Evolutionary conservation across 2,113 vertebrate genomes (phyloP), one percentile per base, ranked within the genome.

Genomic region (Carettochelys insculpta): DNA sequence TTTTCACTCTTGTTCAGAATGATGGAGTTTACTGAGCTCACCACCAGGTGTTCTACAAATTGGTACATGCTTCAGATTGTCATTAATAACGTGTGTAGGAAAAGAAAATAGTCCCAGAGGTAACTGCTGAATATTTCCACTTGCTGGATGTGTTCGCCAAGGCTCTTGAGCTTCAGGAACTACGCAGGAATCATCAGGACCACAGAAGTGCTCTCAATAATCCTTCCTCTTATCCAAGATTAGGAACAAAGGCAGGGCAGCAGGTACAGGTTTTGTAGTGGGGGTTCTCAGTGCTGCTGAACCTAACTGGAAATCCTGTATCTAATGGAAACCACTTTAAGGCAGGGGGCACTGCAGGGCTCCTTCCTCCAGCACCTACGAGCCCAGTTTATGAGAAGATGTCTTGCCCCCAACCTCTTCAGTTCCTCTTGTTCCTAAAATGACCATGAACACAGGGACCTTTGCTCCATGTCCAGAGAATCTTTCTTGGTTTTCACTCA

Each of bases 1-100:
- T 38, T 79, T 19, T 92, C 77, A 77, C 88, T 85, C 82, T 85
- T 90, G 77, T 77, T 79, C 83, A 89, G 80, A 82, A 82, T 90
- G 85, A 92, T 77, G 80, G 75, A 78, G 80, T 48, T 89, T 50
- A 83, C 90, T 68, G 65, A 78, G 90, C 89, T 95, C 92, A 92
- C 81, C 81, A 80, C 82, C 54, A 83, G 93, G 81, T 78, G 88
- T 76, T 85, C 85, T 85, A 82, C 88, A 76, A 77, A 93, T 91
- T 86, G 89, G 53, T 48, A 85, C 24, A 48, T 38, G 68, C 25
- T 82, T 65, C 78, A 86, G 47, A 51, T 12, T 48, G 47, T 80
- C 58, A 65, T 79, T 58, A 50, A 12, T 65, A 52, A 86, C 71
- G 17, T 71, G 38, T 53, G 52, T 43, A 45, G 41, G 41, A 43